Base-by-base conservation (phyloP, 1,140 invertebrate species). In the Ridgeia piscesae region DNA sequence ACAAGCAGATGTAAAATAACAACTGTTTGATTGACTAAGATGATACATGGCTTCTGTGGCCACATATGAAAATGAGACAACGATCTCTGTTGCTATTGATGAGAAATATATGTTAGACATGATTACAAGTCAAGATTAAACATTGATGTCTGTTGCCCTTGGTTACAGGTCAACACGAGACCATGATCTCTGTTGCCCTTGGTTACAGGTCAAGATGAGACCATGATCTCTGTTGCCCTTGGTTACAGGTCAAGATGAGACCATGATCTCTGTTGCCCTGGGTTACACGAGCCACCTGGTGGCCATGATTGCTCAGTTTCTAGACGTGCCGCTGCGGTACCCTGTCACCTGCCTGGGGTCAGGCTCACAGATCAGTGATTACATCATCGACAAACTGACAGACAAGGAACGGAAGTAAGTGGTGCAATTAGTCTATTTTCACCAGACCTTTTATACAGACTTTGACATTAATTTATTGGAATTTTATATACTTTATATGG, bases 231-330 rank as follows among this genome's bases (percentile, higher is more conserved):
- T 88, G 91, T 33, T 77, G n/a, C 34, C 33, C 33, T 92, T 92
- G 58, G 48, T 89, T 92, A 33, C 34, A 96, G 97, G 97, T 94
- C 94, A 94, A 92, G 97, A 97, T 95, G 97, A 98, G 94, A 96
- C 96, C 50, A 97, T 97, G 94, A 96, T 98, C 89, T 97, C 97
- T 48, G 97, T 98, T 89, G 97, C 97, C 14, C 96, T 98, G 88
- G 98, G 98, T 50, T 98, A 97, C 95, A 97, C 98, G 89, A 97
- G 97, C 92, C 98, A 98, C 95, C 96, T 98, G 33, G 96, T 98
- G 2, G 96, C 97, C 93, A 98, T 98, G 97, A 97, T 98, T 94
- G 97, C 98, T 11, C 97, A 97, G 93, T 97, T 98, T 94, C 96
- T 98, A 88, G 97, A 98, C 95, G 96, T 98, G 93, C 98, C 98